phyloP scores from a whole-genome alignment of 2,113 vertebrate species.

The Pseudopipra pipra region DNA sequence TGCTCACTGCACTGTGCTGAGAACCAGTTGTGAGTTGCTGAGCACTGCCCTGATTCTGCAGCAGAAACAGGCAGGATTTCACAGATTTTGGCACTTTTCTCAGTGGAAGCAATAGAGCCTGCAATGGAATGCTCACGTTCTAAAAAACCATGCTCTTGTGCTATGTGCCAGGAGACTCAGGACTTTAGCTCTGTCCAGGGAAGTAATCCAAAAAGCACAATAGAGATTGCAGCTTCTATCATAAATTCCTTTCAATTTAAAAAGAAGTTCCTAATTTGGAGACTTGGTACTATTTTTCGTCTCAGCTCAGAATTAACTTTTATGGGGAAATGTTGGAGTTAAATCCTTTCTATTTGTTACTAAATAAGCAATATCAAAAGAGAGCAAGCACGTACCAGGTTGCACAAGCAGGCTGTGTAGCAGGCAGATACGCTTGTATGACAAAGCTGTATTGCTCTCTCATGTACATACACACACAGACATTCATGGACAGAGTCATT shows the following conservation, averaged over 20 bases:
- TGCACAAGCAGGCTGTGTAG: background rate
- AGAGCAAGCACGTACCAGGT: background rate
- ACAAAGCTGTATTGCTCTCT: background rate
- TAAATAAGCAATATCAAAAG: background rate
- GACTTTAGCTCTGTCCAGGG: background rate
- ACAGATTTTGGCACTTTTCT: background rate
- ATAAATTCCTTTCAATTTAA: background rate
- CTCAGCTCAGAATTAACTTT: background rate
- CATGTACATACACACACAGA: background rate
- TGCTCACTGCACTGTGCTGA: background rate
- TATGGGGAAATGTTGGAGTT: background rate
- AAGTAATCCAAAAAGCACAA: background rate
- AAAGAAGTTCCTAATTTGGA: background rate
- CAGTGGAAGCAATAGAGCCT: accelerated
- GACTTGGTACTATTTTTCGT: background rate
- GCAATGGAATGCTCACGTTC: background rate
- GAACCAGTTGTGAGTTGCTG: background rate
- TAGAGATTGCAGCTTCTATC: background rate
- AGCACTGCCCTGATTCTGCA: background rate
- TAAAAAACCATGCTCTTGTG: background rate
- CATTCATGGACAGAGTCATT: background rate
- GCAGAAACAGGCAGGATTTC: background rate
- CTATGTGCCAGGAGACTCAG: background rate
- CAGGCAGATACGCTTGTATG: accelerated
- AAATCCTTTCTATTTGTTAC: background rate